Percentiles rank a stretch among this genome's conserved stretches.
Evolutionary conservation across 2,888 invertebrate genomes (phyloP).

Genomic region (Diogma glabrata): DNA sequence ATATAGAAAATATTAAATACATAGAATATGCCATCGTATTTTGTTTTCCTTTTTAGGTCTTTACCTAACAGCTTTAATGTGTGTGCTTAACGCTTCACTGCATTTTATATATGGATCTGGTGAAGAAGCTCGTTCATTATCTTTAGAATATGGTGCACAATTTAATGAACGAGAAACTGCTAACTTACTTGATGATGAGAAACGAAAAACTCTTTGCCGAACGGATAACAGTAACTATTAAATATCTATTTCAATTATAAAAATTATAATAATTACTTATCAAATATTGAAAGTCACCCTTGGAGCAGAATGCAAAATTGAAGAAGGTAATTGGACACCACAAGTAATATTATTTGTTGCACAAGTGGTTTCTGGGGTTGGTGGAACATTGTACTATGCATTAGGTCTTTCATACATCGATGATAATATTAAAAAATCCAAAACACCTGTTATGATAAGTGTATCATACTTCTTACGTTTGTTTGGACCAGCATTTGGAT

Average conservation of each 20-base stretch:
- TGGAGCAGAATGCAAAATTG: slow-evolving; percentile 38
- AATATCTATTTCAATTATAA: no score
- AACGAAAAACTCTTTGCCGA: slow-evolving; percentile 45
- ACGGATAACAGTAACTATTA: no score
- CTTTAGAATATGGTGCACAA: slow-evolving; percentile 44
- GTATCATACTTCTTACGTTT: slow-evolving; percentile 55
- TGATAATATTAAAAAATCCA: slow-evolving; percentile 61
- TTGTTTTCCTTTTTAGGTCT: slow-evolving; percentile 36
- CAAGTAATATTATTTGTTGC: slow-evolving; percentile 52
- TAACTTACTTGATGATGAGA: slow-evolving; percentile 38
- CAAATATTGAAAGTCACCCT: no score
- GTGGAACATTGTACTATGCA: slow-evolving; percentile 55
- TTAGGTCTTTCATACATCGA: slow-evolving; percentile 63
- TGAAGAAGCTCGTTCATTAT: slow-evolving; percentile 49
- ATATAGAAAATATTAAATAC: no score
- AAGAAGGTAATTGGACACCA: slow-evolving; percentile 47
- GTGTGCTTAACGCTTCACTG: slow-evolving; percentile 52
- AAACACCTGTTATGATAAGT: slow-evolving; percentile 59
- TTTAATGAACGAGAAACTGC: slow-evolving; percentile 36
- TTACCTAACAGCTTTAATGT: slow-evolving; percentile 49
- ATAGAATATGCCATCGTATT: no score
- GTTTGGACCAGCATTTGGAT: slow-evolving; percentile 58
- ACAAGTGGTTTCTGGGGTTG: slow-evolving; percentile 58
- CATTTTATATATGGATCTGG: slow-evolving; percentile 59
- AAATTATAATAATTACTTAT: no score